Base-by-base conservation (phyloP, 2,888 invertebrate genomes). In the Acronicta aceris region DNA sequence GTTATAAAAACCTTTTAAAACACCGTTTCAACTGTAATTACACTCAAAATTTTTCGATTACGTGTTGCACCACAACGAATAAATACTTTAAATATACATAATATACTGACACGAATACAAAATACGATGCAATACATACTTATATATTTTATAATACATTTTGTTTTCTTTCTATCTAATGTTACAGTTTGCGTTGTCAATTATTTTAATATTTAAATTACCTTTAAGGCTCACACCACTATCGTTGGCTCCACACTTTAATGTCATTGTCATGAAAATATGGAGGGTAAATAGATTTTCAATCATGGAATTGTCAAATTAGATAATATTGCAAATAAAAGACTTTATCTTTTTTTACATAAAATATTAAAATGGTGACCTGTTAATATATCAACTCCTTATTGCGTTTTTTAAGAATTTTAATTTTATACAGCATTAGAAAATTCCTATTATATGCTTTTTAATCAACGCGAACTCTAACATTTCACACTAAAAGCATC, bases 381-480 rank as follows among this genome's bases (percentile, higher is more conserved):
- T 27, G 27, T 27, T 27, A 5, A 1, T 27, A 5, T 1, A 21
- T 3, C 2, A 2, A 21, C 4, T 21, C 21, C 21, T 21, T 21
- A 21, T 21, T 21, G 21, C 10, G 7, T 10, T 36, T 36, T 13
- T 13, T 13, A 36, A 36, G 13, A 36, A 36, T 36, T 12, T 36
- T 36, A 13, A 13, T 12, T 36, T 5, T n/a, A n/a, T 5, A 38
- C n/a, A 5, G 2, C 0, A n/a, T 6, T 38, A 38, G n/a, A 51
- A 7, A 59, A 50, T 21, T 21, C 21, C 21, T 21, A 21, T 21
- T 21, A 21, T 21, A 21, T 53, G 53, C 10, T 47, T 50, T 50
- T 27, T 30, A 33, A 41, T 10, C 47, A 65, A 76, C 77, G 64
- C 77, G 74, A 70, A 74, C 74, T 70, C 65, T 38, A 43, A 17